Conservation (phyloP, 2,113 vertebrate species). For the Chroicocephalus ridibundus region DNA sequence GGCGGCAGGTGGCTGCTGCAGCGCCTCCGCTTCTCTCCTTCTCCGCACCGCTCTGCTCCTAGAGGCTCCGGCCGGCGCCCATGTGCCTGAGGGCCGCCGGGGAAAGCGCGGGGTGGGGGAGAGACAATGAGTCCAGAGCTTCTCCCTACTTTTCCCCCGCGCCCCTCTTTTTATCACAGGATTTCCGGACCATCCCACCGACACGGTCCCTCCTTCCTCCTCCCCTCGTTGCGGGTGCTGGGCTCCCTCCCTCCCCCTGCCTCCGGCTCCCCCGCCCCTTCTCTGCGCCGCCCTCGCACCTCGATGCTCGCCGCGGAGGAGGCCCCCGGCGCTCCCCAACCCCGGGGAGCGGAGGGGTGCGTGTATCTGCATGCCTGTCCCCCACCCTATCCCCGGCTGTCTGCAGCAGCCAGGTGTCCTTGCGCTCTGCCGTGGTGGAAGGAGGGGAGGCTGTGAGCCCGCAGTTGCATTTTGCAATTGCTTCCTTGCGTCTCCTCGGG, state of each 20-base stretch:
- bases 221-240: neutral
- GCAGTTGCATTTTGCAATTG: neutral
- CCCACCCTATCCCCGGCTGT: neutral
- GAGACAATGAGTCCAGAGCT: neutral
- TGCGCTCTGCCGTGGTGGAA: neutral
- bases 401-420: neutral
- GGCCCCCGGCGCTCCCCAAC: rapidly evolving
- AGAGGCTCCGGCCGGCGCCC: neutral
- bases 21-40: neutral
- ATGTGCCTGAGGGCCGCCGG: neutral
- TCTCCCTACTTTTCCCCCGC: conserved; percentile 33
- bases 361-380: neutral
- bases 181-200: conserved; percentile 71
- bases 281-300: neutral
- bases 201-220: conserved; percentile 47
- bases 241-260: neutral
- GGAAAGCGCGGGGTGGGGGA: neutral
- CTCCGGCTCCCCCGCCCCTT: neutral
- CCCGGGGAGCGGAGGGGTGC: neutral
- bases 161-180: conserved; percentile 64
- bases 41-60: neutral
- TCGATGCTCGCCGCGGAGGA: neutral
- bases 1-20: neutral
- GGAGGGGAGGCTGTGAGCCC: neutral
- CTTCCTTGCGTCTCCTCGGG: neutral